Percentiles rank a stretch among this genome's conserved stretches.
These are phyloP conservation scores for Thelaira solivaga DNA, from an alignment of 2,888 invertebrate species.

Conservation along the genomic window DNA sequence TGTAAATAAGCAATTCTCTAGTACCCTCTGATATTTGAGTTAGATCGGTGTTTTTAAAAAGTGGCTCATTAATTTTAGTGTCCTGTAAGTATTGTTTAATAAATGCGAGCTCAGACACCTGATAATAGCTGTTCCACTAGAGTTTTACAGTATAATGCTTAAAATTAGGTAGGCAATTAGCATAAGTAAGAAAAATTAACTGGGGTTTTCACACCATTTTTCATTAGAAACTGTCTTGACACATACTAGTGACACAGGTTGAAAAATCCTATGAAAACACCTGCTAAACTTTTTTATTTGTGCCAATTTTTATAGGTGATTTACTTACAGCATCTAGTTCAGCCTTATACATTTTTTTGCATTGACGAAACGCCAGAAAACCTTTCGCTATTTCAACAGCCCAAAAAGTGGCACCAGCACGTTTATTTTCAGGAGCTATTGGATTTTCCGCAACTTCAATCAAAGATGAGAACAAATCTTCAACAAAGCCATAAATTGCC, in stretches of 20 bases:
- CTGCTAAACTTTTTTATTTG: too few species aligned
- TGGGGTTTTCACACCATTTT: too few species aligned
- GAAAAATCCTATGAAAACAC: too few species aligned
- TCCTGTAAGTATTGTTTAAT: conserved; percentile 66
- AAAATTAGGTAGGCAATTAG: too few species aligned
- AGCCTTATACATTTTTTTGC: conserved; percentile 72
- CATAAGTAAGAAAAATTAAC: too few species aligned
- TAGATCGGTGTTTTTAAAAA: conserved; percentile 68
- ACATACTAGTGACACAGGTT: too few species aligned
- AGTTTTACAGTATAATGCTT: too few species aligned
- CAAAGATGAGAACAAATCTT: conserved; percentile 71
- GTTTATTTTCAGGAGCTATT: conserved; percentile 60
- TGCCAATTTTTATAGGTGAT: background rate
- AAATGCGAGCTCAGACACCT: too few species aligned
- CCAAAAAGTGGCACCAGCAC: conserved; percentile 75
- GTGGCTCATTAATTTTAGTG: conserved; percentile 64
- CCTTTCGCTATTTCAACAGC: conserved; percentile 71
- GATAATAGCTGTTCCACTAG: too few species aligned
- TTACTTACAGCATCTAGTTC: conserved; percentile 71
- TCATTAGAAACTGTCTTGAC: too few species aligned
- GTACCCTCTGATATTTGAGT: conserved; percentile 68
- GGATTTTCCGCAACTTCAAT: conserved; percentile 71
- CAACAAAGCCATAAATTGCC: conserved; percentile 72
- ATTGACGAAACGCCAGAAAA: conserved; percentile 70
- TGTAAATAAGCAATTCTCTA: conserved; percentile 67